Evolutionary conservation across 30 jellyfish, hydroid and myxozoan species (phyloP), one percentile per base, ranked within the genome.

Genomic region (Hydractinia symbiolongicarpus): DNA sequence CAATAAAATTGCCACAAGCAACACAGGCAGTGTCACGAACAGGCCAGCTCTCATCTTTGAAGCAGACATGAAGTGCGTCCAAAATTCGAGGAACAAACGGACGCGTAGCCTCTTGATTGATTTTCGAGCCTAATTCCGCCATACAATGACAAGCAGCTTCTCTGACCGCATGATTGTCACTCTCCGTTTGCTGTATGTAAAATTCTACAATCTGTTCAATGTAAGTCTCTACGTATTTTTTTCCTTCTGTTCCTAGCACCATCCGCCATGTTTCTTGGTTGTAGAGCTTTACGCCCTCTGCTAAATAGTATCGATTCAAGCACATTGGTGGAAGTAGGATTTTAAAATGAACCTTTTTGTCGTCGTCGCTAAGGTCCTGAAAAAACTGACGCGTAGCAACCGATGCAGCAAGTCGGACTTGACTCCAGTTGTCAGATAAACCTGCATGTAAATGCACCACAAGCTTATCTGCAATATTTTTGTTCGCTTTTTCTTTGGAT

Each of bases 81-180:
- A 94, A 76, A 53, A 94, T 86, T 55, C 61, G 75, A 15, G 94
- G 66, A 21, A 94, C 93, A 84, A 84, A 87, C 6, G 96, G 96
- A 57, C 60, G 58, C 44, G 88, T 96, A 5, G 70, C 89, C 6
- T 52, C 78, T 21, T 76, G 68, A 51, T 79, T 82, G 40, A 94
- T 79, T 77, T 88, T 94, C 20, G 89, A 81, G 50, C 98, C 95
- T 8, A 94, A 80, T 72, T 94, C 99, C 49, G 95, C 95, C 99
- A 94, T 88, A 84, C 99, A 94, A 83, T 94, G 99, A 76, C 99
- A 94, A 14, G 99, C 96, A 54, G 99, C 99, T 78, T 94, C 99
- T 72, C 99, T 81, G 13, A 94, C 99, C 5, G 99, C 99, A 72
- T 94, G 99, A 72, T 94, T 94, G 75, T 94, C 99, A 13, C 96